A percentile compares a stretch with the other conserved stretches of the same genome.
These are phyloP conservation scores for Rhea pennata DNA, from an alignment of 2,113 vertebrate genomes.

Conservation along the genomic window DNA sequence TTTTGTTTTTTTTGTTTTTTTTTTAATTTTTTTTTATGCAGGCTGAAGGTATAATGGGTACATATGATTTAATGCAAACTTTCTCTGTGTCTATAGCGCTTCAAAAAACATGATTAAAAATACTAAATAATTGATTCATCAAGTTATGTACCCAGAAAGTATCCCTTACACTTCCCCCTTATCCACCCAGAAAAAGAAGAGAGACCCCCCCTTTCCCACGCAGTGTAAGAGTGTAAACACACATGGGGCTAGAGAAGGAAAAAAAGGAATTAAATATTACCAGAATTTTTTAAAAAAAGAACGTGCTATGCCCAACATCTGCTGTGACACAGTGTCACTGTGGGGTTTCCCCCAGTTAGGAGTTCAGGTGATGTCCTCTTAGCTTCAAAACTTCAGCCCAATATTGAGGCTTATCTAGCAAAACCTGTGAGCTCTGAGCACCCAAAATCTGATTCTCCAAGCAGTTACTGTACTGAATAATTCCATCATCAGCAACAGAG, in stretches of 20 bases:
- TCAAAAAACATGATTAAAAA: neutral
- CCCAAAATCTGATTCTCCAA: neutral
- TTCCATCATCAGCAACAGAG: neutral
- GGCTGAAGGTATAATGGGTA: neutral
- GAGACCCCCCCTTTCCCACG: neutral
- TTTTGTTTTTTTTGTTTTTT: too few species aligned
- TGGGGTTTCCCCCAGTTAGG: neutral
- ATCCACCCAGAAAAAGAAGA: rapidly evolving
- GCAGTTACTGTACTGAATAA: neutral
- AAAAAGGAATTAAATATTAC: neutral
- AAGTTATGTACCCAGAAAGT: neutral
- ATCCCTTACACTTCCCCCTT: neutral
- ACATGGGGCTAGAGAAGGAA: neutral
- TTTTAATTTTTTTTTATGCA: neutral
- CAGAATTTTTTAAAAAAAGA: neutral
- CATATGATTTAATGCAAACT: neutral
- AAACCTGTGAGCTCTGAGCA: neutral
- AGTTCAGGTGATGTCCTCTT: neutral
- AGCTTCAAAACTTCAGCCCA: neutral
- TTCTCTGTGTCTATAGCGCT: neutral
- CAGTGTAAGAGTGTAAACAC: neutral
- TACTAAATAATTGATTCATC: neutral
- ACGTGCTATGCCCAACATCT: neutral
- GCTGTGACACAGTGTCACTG: neutral
- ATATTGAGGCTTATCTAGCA: neutral